These are phyloP conservation scores for Zaprionus lachaisei DNA, from an alignment of 1,140 invertebrate species.

Conservation along the genomic window DNA sequence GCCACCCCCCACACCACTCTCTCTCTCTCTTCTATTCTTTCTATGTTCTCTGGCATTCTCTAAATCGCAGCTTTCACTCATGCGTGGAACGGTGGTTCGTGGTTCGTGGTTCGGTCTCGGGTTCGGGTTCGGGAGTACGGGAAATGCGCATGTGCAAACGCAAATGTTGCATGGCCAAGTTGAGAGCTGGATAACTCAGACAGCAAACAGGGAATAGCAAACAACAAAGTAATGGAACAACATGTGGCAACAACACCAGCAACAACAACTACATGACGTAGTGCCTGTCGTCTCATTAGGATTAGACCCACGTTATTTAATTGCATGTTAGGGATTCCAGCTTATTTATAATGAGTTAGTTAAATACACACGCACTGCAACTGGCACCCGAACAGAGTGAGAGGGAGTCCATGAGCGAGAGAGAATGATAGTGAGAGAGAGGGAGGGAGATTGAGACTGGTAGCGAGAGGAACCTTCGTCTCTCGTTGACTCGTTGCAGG, in stretches of 20 bases:
- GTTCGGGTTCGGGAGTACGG: slow-evolving; percentile 22
- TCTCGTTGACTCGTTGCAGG: slow-evolving; percentile 32
- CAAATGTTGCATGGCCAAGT: slow-evolving; percentile 74
- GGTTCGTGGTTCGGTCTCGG: neutral
- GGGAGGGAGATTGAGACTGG: neutral
- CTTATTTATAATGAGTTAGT: slow-evolving; percentile 82
- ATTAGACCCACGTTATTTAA: slow-evolving; percentile 83
- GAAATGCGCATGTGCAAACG: slow-evolving; percentile 72
- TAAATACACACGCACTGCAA: slow-evolving; percentile 71
- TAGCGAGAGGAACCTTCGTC: slow-evolving; percentile 16
- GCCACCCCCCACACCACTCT: neutral
- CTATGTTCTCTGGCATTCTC: slow-evolving; percentile 35
- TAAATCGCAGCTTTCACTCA: slow-evolving; percentile 80
- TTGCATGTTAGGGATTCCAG: slow-evolving; percentile 81
- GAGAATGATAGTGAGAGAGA: neutral
- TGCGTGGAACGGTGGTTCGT: slow-evolving; percentile 56
- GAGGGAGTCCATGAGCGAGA: slow-evolving; percentile 11
- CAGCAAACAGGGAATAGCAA: slow-evolving; percentile 36
- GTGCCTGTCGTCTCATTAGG: slow-evolving; percentile 82
- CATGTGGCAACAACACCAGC: slow-evolving; percentile 15
- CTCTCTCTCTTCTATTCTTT: slow-evolving; percentile 10
- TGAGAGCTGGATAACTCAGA: slow-evolving; percentile 30
- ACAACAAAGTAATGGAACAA: slow-evolving; percentile 31
- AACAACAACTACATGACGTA: slow-evolving; percentile 70
- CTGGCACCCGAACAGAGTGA: slow-evolving; percentile 11